Percentiles rank a stretch among this genome's conserved stretches.
Evolutionary conservation across 2,888 invertebrate genomes (phyloP).

Genomic region (Eupithecia subumbrata): DNA sequence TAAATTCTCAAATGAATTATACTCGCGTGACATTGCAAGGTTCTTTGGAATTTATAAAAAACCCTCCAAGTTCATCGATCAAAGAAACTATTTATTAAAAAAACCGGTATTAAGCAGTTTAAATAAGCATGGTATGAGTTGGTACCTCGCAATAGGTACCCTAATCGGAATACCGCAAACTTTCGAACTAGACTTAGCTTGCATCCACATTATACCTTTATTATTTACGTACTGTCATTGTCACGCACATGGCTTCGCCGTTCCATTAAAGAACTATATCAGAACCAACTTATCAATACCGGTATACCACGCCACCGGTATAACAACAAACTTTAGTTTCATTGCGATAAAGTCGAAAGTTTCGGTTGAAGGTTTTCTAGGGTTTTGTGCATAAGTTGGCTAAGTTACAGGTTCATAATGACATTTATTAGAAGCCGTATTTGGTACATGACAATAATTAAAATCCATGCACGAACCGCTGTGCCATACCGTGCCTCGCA

Average conservation of each 20-base stretch:
- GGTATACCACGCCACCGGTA: slow-evolving; percentile 7
- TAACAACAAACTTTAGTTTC: slow-evolving; percentile 44
- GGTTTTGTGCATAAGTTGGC: slow-evolving; percentile 48
- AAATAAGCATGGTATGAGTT: slow-evolving; percentile 41
- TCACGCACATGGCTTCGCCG: slow-evolving; percentile 78
- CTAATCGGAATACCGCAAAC: slow-evolving; percentile 52
- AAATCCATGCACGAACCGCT: slow-evolving; percentile 81
- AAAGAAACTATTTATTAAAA: slow-evolving; percentile 44
- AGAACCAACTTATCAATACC: slow-evolving; percentile 51
- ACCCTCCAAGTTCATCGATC: slow-evolving; percentile 38
- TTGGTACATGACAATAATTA: slow-evolving; percentile 83
- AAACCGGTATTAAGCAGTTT: slow-evolving; percentile 39
- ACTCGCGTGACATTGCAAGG: slow-evolving; percentile 37
- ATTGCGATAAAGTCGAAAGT: slow-evolving; percentile 8
- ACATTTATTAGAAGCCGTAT: slow-evolving; percentile 83
- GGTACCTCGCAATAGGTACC: slow-evolving; percentile 39
- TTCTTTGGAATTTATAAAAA: slow-evolving; percentile 40
- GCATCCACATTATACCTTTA: slow-evolving; percentile 73
- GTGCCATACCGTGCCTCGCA: slow-evolving; percentile 79
- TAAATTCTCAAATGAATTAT: slow-evolving; percentile 34
- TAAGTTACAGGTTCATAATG: slow-evolving; percentile 75
- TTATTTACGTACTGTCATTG: slow-evolving; percentile 79
- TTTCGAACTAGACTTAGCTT: slow-evolving; percentile 59
- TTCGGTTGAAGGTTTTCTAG: slow-evolving; percentile 19
- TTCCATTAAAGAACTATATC: slow-evolving; percentile 80